phyloP scores from a whole-genome alignment of 2,888 invertebrate genomes.

The Diabrotica balteata region DNA sequence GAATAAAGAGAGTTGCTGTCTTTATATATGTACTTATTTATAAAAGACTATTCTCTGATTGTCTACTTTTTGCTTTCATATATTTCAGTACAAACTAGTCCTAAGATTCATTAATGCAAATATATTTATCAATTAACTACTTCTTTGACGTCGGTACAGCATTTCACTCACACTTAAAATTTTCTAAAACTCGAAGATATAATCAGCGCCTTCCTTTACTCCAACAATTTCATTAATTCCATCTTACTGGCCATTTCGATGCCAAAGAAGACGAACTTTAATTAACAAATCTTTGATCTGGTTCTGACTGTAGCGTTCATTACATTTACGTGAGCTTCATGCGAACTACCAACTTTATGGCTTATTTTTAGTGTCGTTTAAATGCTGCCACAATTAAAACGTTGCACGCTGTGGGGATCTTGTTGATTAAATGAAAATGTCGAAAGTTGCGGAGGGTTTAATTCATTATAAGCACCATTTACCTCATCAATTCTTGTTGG shows the following conservation, averaged over 20 bases:
- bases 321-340: constrained; percentile 36
- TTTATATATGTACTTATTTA: too few relatives aligned
- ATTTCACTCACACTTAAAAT: constrained; percentile 11
- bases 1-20: too few relatives aligned
- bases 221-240: constrained; percentile 57
- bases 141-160: too few relatives aligned
- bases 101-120: too few relatives aligned
- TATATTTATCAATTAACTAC: too few relatives aligned
- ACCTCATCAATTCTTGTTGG: too few relatives aligned
- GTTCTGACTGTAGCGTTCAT: constrained; percentile 34
- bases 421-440: constrained; percentile 35
- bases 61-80: too few relatives aligned
- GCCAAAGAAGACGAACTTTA: constrained; percentile 39
- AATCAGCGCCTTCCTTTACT: constrained; percentile 39
- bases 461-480: constrained; percentile 20
- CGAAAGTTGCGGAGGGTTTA: constrained; percentile 19
- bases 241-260: constrained; percentile 33
- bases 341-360: constrained; percentile 33
- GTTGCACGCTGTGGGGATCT: constrained; percentile 21
- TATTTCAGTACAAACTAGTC: too few relatives aligned
- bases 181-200: constrained; percentile 3
- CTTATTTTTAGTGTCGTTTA: constrained; percentile 37
- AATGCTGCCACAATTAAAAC: constrained; percentile 38
- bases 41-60: too few relatives aligned
- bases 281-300: constrained; percentile 43